Evolutionary conservation across 64 coral and sea anemone species (phyloP), one percentile per base, ranked within the genome.

Genomic region (Dendronephthya gigantea): DNA sequence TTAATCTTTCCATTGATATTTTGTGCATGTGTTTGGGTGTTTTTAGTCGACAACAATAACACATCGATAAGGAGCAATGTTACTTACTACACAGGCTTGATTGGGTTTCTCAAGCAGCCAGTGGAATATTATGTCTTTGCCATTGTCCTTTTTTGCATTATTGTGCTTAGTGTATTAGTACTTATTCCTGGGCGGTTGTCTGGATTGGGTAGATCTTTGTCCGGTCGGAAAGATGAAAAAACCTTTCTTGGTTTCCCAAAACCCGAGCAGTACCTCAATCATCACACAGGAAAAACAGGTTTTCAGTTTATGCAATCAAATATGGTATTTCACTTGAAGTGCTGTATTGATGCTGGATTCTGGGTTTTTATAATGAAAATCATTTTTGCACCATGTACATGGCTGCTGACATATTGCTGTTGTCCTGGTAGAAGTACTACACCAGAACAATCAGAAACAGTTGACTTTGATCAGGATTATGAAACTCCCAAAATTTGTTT

Each of bases 291-390:
- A 40, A 85, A 91, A 9, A 84, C 85, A 29, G 95, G 95, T 7
- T 98, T 98, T 59, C 95, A 98, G 38, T 92, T 98, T 35, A 84
- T 93, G 14, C 93, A 98, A 68, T 87, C 93, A 91, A 98, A 98
- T 68, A 98, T 98, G 92, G 86, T 93, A 17, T 98, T 98, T 87
- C 95, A 98, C 72, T 74, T 98, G 13, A 93, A 98, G 29, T 90
- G 87, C 27, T 84, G 83, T n/a, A 38, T 93, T 43, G 91, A 59
- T 39, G 39, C 88, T 19, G 30, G 84, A 50, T 98, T 93, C 84
- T 98, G 95, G 95, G 89, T 91, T 82, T 98, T 98, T 92, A n/a
- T 90, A 2, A 88, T 93, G 50, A 51, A 88, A 22, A 85, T 98
- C 8, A 68, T 84, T 19, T 34, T 91, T 45, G 88, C 91, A 72